phyloP scores from a whole-genome alignment of 2,113 vertebrate genomes.

The Uria aalge region DNA sequence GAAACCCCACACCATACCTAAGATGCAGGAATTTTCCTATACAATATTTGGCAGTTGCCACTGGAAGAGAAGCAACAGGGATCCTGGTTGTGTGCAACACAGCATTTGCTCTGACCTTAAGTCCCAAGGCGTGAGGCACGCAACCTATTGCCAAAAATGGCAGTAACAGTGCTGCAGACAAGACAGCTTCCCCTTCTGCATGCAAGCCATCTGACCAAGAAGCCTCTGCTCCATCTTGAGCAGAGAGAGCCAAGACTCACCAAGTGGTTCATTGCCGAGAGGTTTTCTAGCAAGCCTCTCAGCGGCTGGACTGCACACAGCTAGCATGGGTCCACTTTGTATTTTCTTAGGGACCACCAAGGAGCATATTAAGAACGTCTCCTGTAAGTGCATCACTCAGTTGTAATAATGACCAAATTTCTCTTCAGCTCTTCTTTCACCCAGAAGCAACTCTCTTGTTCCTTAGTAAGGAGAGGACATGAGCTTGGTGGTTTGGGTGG shows the following conservation, averaged over 20 bases:
- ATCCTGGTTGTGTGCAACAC: not conserved
- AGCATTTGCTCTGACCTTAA: not conserved
- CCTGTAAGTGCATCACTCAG: not conserved
- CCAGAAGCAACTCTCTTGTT: not conserved
- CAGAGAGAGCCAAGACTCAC: not conserved
- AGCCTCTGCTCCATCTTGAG: not conserved
- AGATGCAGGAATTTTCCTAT: not conserved
- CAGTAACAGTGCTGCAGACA: not conserved
- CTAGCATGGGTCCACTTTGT: not conserved
- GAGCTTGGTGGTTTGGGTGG: not conserved
- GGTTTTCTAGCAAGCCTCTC: not conserved
- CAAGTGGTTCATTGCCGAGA: not conserved
- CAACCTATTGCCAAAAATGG: not conserved
- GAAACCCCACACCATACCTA: not conserved
- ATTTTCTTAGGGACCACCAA: not conserved
- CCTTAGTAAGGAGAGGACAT: not conserved
- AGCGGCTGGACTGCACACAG: not conserved
- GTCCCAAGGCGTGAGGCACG: not conserved
- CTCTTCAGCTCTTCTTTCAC: not conserved
- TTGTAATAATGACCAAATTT: not conserved
- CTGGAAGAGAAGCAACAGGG: not conserved
- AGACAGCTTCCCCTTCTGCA: accelerated
- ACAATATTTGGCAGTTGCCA: not conserved
- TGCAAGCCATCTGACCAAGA: accelerated
- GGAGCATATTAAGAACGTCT: not conserved